These are phyloP conservation scores for Diorhabda elongata DNA, from an alignment of 1,140 invertebrate genomes.

Conservation along the genomic window DNA sequence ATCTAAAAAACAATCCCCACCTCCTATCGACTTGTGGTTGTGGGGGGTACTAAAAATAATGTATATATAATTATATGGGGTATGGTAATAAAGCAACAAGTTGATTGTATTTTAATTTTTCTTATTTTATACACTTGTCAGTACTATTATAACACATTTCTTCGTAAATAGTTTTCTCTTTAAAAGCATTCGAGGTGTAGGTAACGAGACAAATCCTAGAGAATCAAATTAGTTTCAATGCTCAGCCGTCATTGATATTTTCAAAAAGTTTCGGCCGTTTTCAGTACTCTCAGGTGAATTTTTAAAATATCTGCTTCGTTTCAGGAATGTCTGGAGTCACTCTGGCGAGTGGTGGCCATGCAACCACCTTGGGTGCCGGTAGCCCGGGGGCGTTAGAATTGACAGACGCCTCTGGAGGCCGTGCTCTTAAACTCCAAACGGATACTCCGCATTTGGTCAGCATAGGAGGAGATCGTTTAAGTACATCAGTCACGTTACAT, in stretches of 20 bases:
- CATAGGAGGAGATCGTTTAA: constrained; percentile 79
- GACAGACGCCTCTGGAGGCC: constrained; percentile 53
- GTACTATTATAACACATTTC: no score
- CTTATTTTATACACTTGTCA: no score
- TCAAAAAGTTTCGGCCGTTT: neutral
- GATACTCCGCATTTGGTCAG: constrained; percentile 86
- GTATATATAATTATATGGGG: no score
- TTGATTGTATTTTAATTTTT: no score
- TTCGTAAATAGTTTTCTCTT: no score
- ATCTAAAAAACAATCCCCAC: no score
- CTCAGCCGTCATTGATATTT: neutral
- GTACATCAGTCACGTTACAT: constrained; percentile 84
- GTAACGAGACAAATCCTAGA: no score
- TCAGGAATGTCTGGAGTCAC: constrained; percentile 33
- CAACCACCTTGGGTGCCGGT: constrained; percentile 36
- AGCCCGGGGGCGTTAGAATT: constrained; percentile 28
- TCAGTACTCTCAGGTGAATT: neutral
- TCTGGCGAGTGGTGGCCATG: constrained; percentile 17
- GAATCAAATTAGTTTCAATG: no score
- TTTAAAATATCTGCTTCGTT: neutral
- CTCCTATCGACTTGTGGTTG: no score
- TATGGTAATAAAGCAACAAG: no score
- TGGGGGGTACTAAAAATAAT: no score
- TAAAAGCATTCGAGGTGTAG: no score
- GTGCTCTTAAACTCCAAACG: constrained; percentile 72